Percentiles rank a stretch among this genome's conserved stretches.
These are phyloP conservation scores for Drosophila ercepeae DNA, from an alignment of 1,140 invertebrate genomes.

Conservation along the genomic window DNA sequence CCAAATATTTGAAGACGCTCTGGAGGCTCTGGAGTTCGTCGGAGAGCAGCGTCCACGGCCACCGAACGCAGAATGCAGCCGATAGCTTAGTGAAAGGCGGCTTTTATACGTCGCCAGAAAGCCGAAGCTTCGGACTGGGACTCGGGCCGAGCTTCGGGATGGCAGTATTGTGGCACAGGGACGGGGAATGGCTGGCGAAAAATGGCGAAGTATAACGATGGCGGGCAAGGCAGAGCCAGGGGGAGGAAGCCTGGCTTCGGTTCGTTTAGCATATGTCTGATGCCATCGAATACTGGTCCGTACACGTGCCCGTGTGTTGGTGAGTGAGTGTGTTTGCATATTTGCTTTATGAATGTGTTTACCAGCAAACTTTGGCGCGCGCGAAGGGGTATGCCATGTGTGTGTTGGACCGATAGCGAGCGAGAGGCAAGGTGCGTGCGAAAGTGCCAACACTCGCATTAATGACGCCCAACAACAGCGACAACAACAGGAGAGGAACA, in stretches of 20 bases:
- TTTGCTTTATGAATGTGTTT: slow-evolving; percentile 82
- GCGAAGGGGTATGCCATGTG: not conserved
- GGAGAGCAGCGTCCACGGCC: slow-evolving; percentile 56
- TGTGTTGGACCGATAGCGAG: not conserved
- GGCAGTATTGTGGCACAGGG: not conserved
- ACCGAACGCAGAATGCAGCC: slow-evolving; percentile 73
- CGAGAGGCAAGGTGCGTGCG: slow-evolving; percentile 48
- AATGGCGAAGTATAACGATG: too few relatives aligned
- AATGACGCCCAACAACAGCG: slow-evolving; percentile 66
- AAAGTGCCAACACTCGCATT: slow-evolving; percentile 81
- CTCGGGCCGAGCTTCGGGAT: slow-evolving; percentile 20
- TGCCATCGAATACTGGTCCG: slow-evolving; percentile 44
- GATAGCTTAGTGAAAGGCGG: slow-evolving; percentile 21
- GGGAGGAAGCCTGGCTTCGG: slow-evolving; percentile 24
- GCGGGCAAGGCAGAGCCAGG: not conserved
- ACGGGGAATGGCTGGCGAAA: not conserved
- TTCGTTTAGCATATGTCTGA: slow-evolving; percentile 74
- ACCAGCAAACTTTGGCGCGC: slow-evolving; percentile 73
- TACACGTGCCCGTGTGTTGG: slow-evolving; percentile 17
- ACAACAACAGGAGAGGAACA: slow-evolving; percentile 38
- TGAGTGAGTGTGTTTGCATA: slow-evolving; percentile 56
- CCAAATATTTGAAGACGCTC: too few relatives aligned
- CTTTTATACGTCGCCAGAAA: slow-evolving; percentile 56
- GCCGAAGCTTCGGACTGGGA: not conserved
- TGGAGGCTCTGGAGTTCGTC: too few relatives aligned